phyloP scores from a whole-genome alignment of 2,888 invertebrate species.

The Laspeyria flexula region DNA sequence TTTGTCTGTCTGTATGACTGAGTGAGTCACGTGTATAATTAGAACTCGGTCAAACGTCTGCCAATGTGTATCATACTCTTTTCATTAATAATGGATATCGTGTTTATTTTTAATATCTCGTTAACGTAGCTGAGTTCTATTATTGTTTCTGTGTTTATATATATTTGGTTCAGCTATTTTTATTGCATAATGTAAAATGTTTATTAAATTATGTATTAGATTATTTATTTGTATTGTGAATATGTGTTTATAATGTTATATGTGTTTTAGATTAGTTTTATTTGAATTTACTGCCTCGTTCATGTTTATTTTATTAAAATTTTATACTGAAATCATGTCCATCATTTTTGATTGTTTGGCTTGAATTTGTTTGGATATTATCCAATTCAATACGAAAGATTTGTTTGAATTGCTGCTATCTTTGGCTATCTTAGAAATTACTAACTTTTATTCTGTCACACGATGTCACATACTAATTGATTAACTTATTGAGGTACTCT shows the following conservation, averaged over 20 bases:
- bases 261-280: constrained; percentile 20
- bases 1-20: constrained; percentile 52
- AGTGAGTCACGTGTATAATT: constrained; percentile 62
- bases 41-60: constrained; percentile 62
- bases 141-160: constrained; percentile 30
- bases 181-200: constrained; percentile 38
- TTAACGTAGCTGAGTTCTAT: constrained; percentile 31
- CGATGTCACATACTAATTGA: too few relatives aligned
- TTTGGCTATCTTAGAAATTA: neutral
- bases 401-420: neutral
- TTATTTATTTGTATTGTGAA: constrained; percentile 25
- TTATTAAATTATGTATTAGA: constrained; percentile 33
- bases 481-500: too few relatives aligned
- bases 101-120: constrained; percentile 47
- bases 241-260: constrained; percentile 25
- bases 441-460: too few relatives aligned
- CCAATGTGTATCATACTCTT: constrained; percentile 43
- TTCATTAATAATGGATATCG: constrained; percentile 45
- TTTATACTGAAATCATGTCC: neutral
- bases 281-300: constrained; percentile 13
- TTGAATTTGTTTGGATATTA: neutral
- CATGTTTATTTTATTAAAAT: neutral
- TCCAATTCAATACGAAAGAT: neutral
- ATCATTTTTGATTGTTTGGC: neutral
- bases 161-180: constrained; percentile 25